Percentiles rank a stretch among this genome's conserved stretches.
Conservation (phyloP, 2,797 vertebrate species). For the Pitangus sulphuratus region DNA sequence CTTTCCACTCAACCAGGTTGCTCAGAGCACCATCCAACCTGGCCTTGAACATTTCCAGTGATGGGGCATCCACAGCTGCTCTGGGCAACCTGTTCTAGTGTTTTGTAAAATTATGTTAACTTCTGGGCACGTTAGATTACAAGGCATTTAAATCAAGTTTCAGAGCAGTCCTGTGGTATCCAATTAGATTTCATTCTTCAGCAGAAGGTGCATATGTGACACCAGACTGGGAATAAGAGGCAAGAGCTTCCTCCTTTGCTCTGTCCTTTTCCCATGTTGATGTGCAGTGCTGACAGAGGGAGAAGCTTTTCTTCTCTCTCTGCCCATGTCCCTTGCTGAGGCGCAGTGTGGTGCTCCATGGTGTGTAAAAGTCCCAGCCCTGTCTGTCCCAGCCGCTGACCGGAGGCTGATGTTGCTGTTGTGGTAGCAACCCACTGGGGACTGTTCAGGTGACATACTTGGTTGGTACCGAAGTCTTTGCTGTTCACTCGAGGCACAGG, state of each 20-base stretch:
- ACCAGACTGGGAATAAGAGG: background rate
- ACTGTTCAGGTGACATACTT: accelerated
- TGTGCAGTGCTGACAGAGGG: background rate
- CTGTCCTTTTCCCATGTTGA: background rate
- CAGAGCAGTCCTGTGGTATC: background rate
- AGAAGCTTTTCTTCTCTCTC: background rate
- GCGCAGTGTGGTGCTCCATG: accelerated
- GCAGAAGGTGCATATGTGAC: background rate
- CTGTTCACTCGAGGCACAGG: background rate
- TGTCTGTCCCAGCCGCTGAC: accelerated
- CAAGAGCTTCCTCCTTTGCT: background rate
- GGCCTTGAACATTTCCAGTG: background rate
- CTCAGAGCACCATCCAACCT: background rate
- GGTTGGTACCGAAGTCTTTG: background rate
- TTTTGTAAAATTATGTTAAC: background rate
- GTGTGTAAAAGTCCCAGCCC: background rate
- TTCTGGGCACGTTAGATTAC: background rate
- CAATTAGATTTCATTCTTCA: background rate
- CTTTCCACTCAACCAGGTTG: background rate
- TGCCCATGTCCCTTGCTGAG: accelerated
- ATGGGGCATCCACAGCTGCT: background rate
- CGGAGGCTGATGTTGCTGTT: accelerated
- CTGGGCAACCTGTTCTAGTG: background rate
- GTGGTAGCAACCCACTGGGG: background rate
- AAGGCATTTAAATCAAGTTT: background rate